Conservation (phyloP, 2,888 invertebrate genomes). For the Callyntrura guangdongensis region DNA sequence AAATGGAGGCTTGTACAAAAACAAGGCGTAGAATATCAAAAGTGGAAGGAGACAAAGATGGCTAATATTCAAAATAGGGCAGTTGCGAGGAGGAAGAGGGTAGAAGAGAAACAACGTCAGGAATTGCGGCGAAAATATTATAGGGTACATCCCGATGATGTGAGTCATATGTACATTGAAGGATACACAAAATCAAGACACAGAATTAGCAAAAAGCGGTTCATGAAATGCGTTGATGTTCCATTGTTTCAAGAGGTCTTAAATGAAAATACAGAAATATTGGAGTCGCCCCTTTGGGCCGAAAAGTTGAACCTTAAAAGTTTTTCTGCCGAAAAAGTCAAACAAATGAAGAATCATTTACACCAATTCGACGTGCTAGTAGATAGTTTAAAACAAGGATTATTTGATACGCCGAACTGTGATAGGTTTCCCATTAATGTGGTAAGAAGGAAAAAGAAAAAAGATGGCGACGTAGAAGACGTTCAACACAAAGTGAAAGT, state of each 20-base stretch:
- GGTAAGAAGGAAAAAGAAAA: slow-evolving; percentile 33
- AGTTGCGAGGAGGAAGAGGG: not conserved
- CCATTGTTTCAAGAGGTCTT: slow-evolving; percentile 37
- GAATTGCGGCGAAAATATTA: slow-evolving; percentile 62
- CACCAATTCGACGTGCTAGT: slow-evolving; percentile 58
- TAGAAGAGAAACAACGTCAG: not conserved
- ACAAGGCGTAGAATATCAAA: not conserved
- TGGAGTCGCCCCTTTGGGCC: slow-evolving; percentile 39
- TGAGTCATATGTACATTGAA: slow-evolving; percentile 4
- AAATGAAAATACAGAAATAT: slow-evolving; percentile 5
- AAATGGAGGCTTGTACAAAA: not conserved
- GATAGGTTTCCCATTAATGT: slow-evolving; percentile 20
- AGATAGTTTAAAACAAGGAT: slow-evolving; percentile 53
- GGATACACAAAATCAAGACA: slow-evolving; percentile 53
- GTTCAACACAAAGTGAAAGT: not conserved
- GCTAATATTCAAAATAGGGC: not conserved
- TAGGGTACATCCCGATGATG: slow-evolving; percentile 24
- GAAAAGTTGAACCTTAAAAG: not conserved
- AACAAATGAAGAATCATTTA: slow-evolving; percentile 49
- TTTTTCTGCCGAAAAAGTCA: not conserved
- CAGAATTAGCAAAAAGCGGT: slow-evolving; percentile 51
- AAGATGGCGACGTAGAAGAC: not conserved
- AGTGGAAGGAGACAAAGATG: not conserved
- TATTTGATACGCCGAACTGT: slow-evolving; percentile 42
- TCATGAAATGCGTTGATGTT: slow-evolving; percentile 59